Base-by-base conservation (phyloP, 2,888 invertebrate genomes). In the Drosophila ezoana region DNA sequence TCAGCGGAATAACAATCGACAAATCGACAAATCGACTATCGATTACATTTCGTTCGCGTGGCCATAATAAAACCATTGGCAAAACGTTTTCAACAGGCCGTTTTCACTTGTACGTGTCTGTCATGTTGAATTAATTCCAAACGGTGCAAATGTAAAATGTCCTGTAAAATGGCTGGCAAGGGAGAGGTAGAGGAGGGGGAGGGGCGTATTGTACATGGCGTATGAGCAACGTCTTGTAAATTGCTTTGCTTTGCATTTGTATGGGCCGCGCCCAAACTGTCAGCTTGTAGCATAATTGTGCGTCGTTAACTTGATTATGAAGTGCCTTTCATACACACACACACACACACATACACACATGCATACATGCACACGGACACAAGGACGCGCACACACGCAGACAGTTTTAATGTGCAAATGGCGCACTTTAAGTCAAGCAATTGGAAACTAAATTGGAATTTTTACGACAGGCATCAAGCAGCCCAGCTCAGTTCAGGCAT, bases 221-320 rank as follows among this genome's bases (percentile, higher is more conserved):
- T 88, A 83, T 84, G 84, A 73, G 87, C 76, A 81, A 84, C 84
- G 76, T 87, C 81, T 66, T 67, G 76, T 67, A 86, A 81, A 84
- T 73, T 77, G 89, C 86, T 77, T 71, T 69, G 82, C 85, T 76
- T 65, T 77, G 89, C 86, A 84, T 81, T 84, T 72, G 76, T 57
- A 68, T 56, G 63, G 54, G 59, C 47, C 52, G 35, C 66, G 53
- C 72, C 60, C 83, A 82, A 74, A 75, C 72, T 88, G 80, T 76
- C 88, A 76, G 76, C 79, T 72, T 84, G 87, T 74, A 72, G 87
- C 87, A 87, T 89, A 85, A 89, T 89, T 84, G 84, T 87, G 76
- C 68, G 81, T 84, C 87, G 87, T 84, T 89, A 89, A 84, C 81
- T 84, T 84, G 87, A 89, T 84, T 87, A 89, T 84, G 87, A 89